Base-by-base conservation (phyloP, 2,113 vertebrate genomes). In the Meriones unguiculatus region DNA sequence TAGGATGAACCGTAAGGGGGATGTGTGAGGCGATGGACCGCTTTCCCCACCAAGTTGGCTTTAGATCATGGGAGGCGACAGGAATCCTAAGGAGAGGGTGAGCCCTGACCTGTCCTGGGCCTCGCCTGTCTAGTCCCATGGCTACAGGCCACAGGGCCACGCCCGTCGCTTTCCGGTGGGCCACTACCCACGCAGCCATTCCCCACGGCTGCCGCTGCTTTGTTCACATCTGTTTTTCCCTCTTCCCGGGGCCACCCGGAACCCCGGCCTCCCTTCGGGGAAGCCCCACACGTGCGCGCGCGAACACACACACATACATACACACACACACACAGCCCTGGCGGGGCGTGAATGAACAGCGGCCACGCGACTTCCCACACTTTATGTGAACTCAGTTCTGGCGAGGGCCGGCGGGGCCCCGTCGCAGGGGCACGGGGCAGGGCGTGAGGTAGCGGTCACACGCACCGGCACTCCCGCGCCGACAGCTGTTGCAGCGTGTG, bases 391-490 rank as follows among this genome's bases (percentile, higher is more conserved):
- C 2, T 87, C 93, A 87, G 92, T 69, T 65, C 50, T 82, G 28
- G 69, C 54, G 54, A 93, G 87, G 92, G 90, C 89, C 20, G 38
- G 75, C 87, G 3, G 2, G 18, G 15, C 11, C 82, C 2, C 28
- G 17, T 85, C 72, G 35, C 95, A 50, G 5, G 92, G 46, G 77
- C 94, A 87, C 89, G 24, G 28, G 28, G 69, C 35, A 4, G 35
- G 35, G n/a, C 1, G 84, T 97, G 97, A 97, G 97, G 97, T 97
- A 97, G 97, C 25, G 98, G 98, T 99, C 99, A 99, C 98, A 99
- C 99, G 6, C 99, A 99, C 95, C 99, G 99, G 0, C 99, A 99
- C 96, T 99, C 99, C 97, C 99, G 99, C 82, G 99, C 99, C 0
- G 99, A 99, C 81, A 99, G 99, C 72, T 99, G 99, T 52, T 98